Evolutionary conservation across 2,888 invertebrate genomes (phyloP).

Genomic region (Spisula subtruncata): DNA sequence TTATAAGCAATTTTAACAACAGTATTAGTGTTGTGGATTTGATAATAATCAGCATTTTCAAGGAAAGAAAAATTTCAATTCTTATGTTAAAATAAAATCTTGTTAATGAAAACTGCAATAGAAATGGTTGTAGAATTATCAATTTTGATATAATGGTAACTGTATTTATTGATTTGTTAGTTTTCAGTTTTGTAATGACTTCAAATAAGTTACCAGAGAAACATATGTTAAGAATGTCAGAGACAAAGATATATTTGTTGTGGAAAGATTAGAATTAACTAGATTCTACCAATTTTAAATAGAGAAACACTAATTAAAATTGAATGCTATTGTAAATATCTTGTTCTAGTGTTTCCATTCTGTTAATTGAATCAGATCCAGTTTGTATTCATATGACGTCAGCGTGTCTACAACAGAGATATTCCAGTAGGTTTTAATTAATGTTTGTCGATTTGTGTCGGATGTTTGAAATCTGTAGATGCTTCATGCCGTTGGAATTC

Average conservation of each 20-base stretch:
- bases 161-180: no score
- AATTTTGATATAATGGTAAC: no score
- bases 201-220: no score
- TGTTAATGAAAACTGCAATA: no score
- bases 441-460: background rate
- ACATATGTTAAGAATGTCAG: background rate
- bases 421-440: background rate
- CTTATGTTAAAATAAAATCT: no score
- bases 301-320: constrained; percentile 11
- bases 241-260: background rate
- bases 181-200: no score
- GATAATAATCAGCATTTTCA: no score
- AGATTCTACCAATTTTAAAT: background rate
- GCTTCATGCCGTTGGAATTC: background rate
- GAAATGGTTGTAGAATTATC: no score
- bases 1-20: no score
- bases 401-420: background rate
- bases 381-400: constrained; percentile 20
- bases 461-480: background rate
- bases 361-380: background rate
- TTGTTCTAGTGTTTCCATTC: background rate
- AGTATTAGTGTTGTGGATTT: no score
- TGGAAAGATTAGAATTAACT: background rate
- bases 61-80: no score
- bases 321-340: constrained; percentile 11